phyloP scores from a whole-genome alignment of 2,797 vertebrate species.

The Sardinella longiceps region DNA sequence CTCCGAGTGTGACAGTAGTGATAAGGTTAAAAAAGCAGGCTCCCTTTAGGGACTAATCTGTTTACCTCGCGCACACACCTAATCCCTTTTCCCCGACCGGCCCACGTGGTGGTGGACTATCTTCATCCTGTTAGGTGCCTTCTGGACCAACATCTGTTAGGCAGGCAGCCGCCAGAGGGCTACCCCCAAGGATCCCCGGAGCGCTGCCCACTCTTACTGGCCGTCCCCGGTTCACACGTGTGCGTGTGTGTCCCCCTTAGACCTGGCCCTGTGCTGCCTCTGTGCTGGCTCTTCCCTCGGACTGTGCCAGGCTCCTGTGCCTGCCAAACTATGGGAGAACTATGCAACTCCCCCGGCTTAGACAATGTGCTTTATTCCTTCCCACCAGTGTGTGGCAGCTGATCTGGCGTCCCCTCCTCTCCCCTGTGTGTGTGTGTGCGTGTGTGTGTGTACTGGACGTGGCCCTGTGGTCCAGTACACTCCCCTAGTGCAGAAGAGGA shows the following conservation, averaged over 20 bases:
- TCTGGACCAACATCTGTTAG: constrained; percentile 85
- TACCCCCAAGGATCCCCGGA: constrained; percentile 40
- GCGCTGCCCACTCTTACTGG: neutral
- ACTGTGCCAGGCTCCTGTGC: constrained; percentile 36
- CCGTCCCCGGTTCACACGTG: neutral
- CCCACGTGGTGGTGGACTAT: constrained; percentile 81
- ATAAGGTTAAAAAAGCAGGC: constrained; percentile 80
- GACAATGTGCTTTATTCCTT: constrained; percentile 52
- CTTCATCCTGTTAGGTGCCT: constrained; percentile 93
- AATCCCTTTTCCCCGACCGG: constrained; percentile 83
- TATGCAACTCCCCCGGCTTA: constrained; percentile 34
- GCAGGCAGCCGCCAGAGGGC: constrained; percentile 47
- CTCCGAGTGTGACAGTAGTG: constrained; percentile 70
- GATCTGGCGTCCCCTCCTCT: neutral
- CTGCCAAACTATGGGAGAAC: constrained; percentile 47
- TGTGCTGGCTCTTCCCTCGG: constrained; percentile 35
- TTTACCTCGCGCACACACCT: constrained; percentile 87
- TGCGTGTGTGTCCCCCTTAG: neutral
- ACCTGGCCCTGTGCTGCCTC: constrained; percentile 31
- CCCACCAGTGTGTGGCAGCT: constrained; percentile 25
- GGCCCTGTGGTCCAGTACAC: constrained; percentile 48
- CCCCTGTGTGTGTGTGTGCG: neutral
- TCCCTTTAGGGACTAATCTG: constrained; percentile 86
- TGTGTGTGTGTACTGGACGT: neutral
- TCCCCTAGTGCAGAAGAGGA: constrained; percentile 56